These are phyloP conservation scores for Hemichromis elongatus DNA, from an alignment of 2,113 vertebrate genomes.

Conservation along the genomic window DNA sequence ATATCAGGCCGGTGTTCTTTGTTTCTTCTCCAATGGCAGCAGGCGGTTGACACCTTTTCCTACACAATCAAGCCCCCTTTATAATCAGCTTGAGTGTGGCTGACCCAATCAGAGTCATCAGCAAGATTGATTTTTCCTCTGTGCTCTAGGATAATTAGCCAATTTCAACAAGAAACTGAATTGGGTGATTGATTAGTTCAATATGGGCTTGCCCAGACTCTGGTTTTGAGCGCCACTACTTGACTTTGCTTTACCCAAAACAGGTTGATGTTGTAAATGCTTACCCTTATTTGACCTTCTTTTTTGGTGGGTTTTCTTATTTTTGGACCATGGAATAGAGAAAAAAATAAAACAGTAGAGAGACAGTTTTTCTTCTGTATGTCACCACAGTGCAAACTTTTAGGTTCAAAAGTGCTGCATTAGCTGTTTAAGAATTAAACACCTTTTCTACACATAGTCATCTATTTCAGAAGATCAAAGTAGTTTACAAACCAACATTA, in stretches of 20 bases:
- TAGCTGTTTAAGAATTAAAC: not conserved
- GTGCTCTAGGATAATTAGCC: constrained; percentile 58
- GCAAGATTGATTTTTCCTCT: constrained; percentile 34
- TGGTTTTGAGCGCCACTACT: constrained; percentile 16
- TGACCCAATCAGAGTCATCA: constrained; percentile 66
- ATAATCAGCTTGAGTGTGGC: constrained; percentile 58
- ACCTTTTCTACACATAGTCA: not conserved
- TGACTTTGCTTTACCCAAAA: constrained; percentile 23
- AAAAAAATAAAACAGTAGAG: not conserved
- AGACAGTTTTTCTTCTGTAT: not conserved
- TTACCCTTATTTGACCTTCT: not conserved
- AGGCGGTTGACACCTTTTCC: not conserved
- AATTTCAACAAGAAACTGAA: constrained; percentile 49
- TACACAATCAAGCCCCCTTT: constrained; percentile 51
- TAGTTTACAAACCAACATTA: not conserved
- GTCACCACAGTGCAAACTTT: not conserved
- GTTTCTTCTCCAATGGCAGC: not conserved
- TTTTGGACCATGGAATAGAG: not conserved
- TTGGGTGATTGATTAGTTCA: constrained; percentile 60
- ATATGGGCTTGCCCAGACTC: constrained; percentile 5
- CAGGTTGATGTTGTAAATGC: not conserved
- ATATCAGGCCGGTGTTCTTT: not conserved
- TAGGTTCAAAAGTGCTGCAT: not conserved
- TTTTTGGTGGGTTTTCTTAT: not conserved
- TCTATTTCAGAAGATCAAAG: not conserved